Percentiles rank a stretch among this genome's conserved stretches.
Evolutionary conservation across 2,888 invertebrate genomes (phyloP).

Genomic region (Pilophorus perplexus): DNA sequence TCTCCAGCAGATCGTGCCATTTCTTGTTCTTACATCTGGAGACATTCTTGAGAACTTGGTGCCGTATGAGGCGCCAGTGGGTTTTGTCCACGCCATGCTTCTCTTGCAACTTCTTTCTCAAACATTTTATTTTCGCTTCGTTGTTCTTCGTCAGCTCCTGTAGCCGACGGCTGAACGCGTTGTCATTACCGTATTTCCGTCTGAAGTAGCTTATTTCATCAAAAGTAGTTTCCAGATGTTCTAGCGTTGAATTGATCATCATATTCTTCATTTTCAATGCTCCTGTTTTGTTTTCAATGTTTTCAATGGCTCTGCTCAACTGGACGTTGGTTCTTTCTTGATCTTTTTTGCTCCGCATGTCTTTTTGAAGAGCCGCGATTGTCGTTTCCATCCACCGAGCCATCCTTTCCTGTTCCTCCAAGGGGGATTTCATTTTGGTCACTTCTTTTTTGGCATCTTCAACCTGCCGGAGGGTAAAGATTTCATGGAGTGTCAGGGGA

Average conservation of each 20-base stretch:
- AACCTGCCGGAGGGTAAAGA: no score
- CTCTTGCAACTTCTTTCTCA: neutral
- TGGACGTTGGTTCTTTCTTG: conserved; percentile 14
- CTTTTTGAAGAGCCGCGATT: conserved; percentile 33
- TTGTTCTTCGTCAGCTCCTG: neutral
- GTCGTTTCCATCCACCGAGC: conserved; percentile 36
- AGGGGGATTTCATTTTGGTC: conserved; percentile 11
- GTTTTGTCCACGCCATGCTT: neutral
- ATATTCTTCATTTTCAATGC: conserved; percentile 1
- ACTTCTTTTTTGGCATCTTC: conserved; percentile 10
- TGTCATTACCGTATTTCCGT: neutral
- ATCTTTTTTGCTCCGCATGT: conserved; percentile 24
- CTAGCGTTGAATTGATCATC: neutral
- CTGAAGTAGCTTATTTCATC: conserved; percentile 10
- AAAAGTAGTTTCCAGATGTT: neutral
- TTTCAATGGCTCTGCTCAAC: neutral
- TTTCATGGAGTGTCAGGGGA: no score
- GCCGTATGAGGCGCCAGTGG: neutral
- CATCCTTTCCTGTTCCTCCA: conserved; percentile 25
- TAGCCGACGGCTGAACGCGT: conserved; percentile 4
- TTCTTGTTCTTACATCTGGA: conserved; percentile 3
- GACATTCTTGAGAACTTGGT: conserved; percentile 23
- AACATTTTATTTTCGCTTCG: conserved; percentile 7
- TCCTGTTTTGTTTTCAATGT: neutral
- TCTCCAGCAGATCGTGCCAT: conserved; percentile 20